Evolutionary conservation across 2,888 invertebrate species (phyloP).

Genomic region (Dasypolia templi): DNA sequence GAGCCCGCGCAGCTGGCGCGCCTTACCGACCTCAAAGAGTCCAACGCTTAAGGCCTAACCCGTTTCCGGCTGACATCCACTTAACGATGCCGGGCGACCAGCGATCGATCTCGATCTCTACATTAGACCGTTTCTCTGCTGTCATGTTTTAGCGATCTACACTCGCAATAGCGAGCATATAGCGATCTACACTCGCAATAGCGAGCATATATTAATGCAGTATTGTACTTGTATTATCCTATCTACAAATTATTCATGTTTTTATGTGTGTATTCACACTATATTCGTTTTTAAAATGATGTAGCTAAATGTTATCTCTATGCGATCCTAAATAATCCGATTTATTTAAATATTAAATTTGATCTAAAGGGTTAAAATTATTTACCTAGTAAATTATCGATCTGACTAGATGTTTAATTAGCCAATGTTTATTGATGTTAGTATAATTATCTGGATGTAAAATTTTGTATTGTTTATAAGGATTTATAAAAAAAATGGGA

Average conservation of each 20-base stretch:
- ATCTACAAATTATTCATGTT: conserved; percentile 55
- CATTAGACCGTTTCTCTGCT: conserved; percentile 76
- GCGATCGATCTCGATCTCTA: conserved; percentile 64
- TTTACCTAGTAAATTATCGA: conserved; percentile 59
- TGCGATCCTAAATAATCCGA: conserved; percentile 42
- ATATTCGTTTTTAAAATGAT: conserved; percentile 45
- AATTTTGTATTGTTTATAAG: conserved; percentile 51
- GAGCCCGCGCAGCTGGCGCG: conserved; percentile 97
- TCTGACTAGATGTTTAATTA: conserved; percentile 57
- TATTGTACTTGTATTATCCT: conserved; percentile 48
- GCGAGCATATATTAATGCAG: conserved; percentile 43
- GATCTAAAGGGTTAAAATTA: conserved; percentile 46
- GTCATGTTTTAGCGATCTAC: conserved; percentile 51
- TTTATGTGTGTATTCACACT: conserved; percentile 62
- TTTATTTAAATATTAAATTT: conserved; percentile 38
- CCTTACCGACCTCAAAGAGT: conserved; percentile 96
- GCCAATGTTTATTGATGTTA: conserved; percentile 68
- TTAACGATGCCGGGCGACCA: conserved; percentile 47
- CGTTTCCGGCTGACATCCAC: conserved; percentile 33
- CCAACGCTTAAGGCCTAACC: conserved; percentile 93
- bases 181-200: conserved; percentile 42
- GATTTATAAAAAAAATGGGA: conserved; percentile 43
- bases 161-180: conserved; percentile 42
- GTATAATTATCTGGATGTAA: conserved; percentile 52
- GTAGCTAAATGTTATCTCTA: conserved; percentile 37